These are phyloP conservation scores for Orussus abietinus DNA, from an alignment of 1,140 invertebrate species.

Conservation along the genomic window DNA sequence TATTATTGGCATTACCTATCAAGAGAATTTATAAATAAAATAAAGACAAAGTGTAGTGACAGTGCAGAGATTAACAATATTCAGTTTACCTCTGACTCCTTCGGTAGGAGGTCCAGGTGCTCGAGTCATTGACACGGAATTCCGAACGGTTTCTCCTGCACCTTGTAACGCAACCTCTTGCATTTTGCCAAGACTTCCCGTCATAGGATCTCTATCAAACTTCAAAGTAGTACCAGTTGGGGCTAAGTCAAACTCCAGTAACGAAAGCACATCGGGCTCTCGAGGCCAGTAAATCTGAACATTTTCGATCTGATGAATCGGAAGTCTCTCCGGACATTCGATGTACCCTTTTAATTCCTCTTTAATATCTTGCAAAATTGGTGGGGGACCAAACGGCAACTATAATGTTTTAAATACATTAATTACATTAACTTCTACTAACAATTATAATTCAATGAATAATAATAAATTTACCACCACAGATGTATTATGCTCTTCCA, in stretches of 20 bases:
- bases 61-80: no score
- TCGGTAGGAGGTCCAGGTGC: slow-evolving; percentile 59
- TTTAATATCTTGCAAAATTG: slow-evolving; percentile 57
- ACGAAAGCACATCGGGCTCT: slow-evolving; percentile 47
- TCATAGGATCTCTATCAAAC: slow-evolving; percentile 68
- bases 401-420: slow-evolving; percentile 16
- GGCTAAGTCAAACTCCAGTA: slow-evolving; percentile 53
- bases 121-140: slow-evolving; percentile 72
- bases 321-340: slow-evolving; percentile 59
- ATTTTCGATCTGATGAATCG: slow-evolving; percentile 61
- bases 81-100: slow-evolving; percentile 52
- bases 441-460: no score
- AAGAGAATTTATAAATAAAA: slow-evolving; percentile 10
- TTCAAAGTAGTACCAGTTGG: slow-evolving; percentile 54
- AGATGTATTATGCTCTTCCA: no score
- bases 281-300: slow-evolving; percentile 59
- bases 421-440: no score
- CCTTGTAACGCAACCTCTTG: slow-evolving; percentile 62
- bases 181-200: slow-evolving; percentile 66
- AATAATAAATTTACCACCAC: no score
- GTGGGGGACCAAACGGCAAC: slow-evolving; percentile 55
- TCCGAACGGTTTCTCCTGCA: slow-evolving; percentile 64
- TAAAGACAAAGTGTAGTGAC: slow-evolving; percentile 3
- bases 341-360: slow-evolving; percentile 59
- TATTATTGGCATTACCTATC: slow-evolving; percentile 65